phyloP scores from a whole-genome alignment of 2,113 vertebrate genomes.

The Felis catus region F.catus_Fca126_mat1.0 CM031417.1:84156501-84157000 shows the following conservation, averaged over 20 bases:
- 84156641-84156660: background rate
- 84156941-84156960: background rate
- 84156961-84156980: background rate
- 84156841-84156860: background rate
- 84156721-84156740: conserved; percentile 10
- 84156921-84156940: background rate
- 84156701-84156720: conserved; percentile 13
- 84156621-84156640: conserved; percentile 25
- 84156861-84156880: background rate
- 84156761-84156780: background rate
- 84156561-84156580: background rate
- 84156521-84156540: background rate
- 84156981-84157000: background rate
- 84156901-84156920: background rate
- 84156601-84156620: background rate
- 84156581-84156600: background rate
- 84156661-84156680: background rate
- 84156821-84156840: background rate
- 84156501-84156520: background rate
- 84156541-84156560: background rate
- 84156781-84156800: background rate
- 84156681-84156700: background rate
- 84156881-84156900: background rate
- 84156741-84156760: background rate
- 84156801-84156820: background rate